A percentile compares a stretch with the other conserved stretches of the same genome.
Conservation (phyloP, 2,113 vertebrate genomes). For the Rostratula benghalensis region DNA sequence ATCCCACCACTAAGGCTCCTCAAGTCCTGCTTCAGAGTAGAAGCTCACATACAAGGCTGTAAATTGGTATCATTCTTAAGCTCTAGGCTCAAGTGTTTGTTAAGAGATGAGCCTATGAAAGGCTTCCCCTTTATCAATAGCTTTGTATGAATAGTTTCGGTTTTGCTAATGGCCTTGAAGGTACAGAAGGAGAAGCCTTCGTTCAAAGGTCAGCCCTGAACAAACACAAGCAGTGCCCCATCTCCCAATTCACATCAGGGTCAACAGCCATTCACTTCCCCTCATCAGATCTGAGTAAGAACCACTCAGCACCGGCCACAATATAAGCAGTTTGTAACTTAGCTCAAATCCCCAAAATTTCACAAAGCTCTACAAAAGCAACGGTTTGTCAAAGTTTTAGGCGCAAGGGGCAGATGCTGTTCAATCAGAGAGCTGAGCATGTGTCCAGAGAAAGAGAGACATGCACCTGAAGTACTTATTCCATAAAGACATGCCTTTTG, state of each 20-base stretch:
- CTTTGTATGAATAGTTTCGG: not conserved
- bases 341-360: not conserved
- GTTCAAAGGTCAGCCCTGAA: not conserved
- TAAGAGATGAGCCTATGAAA: constrained; percentile 7
- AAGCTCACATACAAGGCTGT: not conserved
- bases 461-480: not conserved
- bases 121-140: not conserved
- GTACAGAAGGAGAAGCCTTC: not conserved
- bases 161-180: constrained; percentile 9
- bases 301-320: not conserved
- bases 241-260: not conserved
- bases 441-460: not conserved
- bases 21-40: fast-evolving
- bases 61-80: not conserved
- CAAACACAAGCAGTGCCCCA: not conserved
- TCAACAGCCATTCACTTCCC: not conserved
- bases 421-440: not conserved
- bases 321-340: not conserved
- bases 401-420: not conserved
- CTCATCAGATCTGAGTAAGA: not conserved
- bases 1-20: not conserved
- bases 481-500: not conserved
- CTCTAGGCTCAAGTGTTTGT: not conserved
- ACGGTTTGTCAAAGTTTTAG: not conserved
- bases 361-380: not conserved